These are phyloP conservation scores for Leptatherina wallacei DNA, from an alignment of 2,797 vertebrate species.

Conservation along the genomic window DNA sequence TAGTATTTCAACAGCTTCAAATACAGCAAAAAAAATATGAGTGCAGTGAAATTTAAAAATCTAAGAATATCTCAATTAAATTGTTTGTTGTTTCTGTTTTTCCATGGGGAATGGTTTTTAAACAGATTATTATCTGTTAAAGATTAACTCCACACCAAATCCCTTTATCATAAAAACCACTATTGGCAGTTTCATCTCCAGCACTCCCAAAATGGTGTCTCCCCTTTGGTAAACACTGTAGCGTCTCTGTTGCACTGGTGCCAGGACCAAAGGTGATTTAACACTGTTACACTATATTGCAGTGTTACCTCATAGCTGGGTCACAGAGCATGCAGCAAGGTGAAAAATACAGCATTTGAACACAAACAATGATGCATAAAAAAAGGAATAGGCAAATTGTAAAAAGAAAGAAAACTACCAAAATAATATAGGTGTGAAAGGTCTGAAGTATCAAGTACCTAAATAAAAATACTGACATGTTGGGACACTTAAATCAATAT, in stretches of 20 bases:
- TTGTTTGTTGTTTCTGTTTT: not conserved
- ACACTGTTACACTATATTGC: constrained; percentile 14
- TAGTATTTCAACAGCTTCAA: constrained; percentile 11
- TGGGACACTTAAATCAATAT: constrained; percentile 24
- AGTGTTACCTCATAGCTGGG: constrained; percentile 37
- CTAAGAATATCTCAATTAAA: constrained; percentile 8
- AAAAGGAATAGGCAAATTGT: constrained; percentile 16
- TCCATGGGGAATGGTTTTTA: not conserved
- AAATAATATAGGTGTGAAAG: constrained; percentile 14
- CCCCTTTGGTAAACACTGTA: constrained; percentile 15
- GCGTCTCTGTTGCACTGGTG: constrained; percentile 30
- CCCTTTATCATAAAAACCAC: constrained; percentile 7
- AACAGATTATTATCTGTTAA: constrained; percentile 10
- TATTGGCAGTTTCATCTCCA: constrained; percentile 40
- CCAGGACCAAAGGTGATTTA: constrained; percentile 32
- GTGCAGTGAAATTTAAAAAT: constrained; percentile 2
- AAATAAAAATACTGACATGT: constrained; percentile 28
- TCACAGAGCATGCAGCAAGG: constrained; percentile 1
- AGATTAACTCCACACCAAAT: constrained; percentile 15
- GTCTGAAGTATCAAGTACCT: constrained; percentile 24
- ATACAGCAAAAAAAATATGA: constrained; percentile 7
- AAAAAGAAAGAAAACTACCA: constrained; percentile 1
- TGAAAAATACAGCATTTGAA: not conserved
- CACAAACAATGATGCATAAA: constrained; percentile 23
- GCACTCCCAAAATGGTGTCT: constrained; percentile 29